Conservation (phyloP, 2,797 vertebrate species). For the Trichosurus vulpecula region DNA sequence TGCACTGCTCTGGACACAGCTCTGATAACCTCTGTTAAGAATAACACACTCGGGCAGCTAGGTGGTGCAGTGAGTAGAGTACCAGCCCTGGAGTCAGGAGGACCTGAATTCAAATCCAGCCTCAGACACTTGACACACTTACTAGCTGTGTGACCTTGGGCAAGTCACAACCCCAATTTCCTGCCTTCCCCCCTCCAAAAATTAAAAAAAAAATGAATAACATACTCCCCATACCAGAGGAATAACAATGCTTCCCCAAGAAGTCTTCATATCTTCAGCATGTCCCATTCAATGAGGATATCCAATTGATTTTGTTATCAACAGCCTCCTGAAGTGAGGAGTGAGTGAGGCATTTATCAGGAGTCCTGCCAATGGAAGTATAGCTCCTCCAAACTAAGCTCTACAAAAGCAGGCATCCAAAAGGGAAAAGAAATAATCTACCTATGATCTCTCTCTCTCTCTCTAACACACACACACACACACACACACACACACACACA, state of each 20-base stretch:
- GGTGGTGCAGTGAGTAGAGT: too few relatives aligned
- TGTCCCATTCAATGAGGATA: not conserved
- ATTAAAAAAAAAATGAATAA: too few relatives aligned
- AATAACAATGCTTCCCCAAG: not conserved
- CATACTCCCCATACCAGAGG: not conserved
- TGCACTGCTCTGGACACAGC: not conserved
- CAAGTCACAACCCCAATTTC: too few relatives aligned
- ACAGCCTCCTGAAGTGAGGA: not conserved
- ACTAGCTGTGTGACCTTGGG: too few relatives aligned
- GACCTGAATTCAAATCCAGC: too few relatives aligned
- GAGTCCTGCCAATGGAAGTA: not conserved
- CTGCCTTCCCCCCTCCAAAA: too few relatives aligned
- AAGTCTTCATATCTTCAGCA: not conserved
- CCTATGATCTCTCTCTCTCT: not conserved
- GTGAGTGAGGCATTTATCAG: not conserved
- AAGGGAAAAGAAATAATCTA: not conserved
- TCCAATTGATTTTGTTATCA: not conserved
- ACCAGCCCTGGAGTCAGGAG: too few relatives aligned
- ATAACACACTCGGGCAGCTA: too few relatives aligned
- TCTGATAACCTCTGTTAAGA: not conserved
- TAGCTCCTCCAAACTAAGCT: not conserved
- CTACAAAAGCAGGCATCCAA: not conserved
- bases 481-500: too few relatives aligned
- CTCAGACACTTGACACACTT: too few relatives aligned
- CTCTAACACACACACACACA: too few relatives aligned